Conservation (phyloP, 1,140 invertebrate species). For the Atta texana region DNA sequence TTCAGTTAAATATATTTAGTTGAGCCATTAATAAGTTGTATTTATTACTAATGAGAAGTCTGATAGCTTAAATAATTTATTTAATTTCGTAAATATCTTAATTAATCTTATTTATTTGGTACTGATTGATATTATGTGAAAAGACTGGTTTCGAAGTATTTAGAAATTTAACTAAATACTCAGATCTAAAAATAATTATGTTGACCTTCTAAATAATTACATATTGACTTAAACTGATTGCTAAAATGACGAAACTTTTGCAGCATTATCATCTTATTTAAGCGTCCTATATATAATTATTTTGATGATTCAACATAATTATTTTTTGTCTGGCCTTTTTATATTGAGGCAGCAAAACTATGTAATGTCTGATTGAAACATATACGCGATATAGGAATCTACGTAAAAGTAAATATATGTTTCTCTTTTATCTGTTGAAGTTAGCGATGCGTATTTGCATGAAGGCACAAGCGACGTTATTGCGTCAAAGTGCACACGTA, state of each 20-base stretch:
- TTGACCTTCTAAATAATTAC: too few relatives aligned
- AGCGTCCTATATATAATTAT: too few relatives aligned
- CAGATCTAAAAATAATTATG: too few relatives aligned
- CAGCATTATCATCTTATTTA: too few relatives aligned
- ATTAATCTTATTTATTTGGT: neutral
- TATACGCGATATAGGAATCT: neutral
- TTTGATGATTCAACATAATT: too few relatives aligned
- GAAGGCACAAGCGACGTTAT: constrained; percentile 34
- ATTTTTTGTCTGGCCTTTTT: too few relatives aligned
- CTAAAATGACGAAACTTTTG: too few relatives aligned
- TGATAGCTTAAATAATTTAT: neutral
- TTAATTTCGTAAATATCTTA: neutral
- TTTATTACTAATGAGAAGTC: neutral
- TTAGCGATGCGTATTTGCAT: constrained; percentile 56
- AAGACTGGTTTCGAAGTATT: too few relatives aligned
- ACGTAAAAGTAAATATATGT: constrained; percentile 35
- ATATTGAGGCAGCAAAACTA: too few relatives aligned
- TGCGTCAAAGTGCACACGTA: constrained; percentile 47
- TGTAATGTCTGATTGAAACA: neutral
- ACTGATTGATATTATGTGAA: neutral
- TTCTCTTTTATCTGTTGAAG: constrained; percentile 23
- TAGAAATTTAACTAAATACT: too few relatives aligned
- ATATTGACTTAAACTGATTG: too few relatives aligned
- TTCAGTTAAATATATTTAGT: neutral
- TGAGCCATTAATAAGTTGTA: neutral